Evolutionary conservation across 2,888 invertebrate genomes (phyloP).

Genomic region (Tuta absoluta): DNA sequence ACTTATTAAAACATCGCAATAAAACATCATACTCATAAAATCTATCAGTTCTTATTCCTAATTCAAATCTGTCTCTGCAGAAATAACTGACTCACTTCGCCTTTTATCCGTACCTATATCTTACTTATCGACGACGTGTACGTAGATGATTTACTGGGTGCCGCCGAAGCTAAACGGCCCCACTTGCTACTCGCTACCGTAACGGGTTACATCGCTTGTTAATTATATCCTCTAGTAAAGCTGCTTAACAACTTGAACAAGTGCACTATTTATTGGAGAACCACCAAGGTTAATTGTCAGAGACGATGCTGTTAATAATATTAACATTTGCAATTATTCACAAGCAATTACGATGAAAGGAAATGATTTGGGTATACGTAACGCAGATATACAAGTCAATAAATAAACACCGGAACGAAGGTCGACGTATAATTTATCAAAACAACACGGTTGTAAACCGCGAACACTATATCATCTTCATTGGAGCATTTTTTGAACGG

Average conservation of each 20-base stretch:
- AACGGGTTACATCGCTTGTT: slow-evolving; percentile 53
- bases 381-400: slow-evolving; percentile 37
- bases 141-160: slow-evolving; percentile 53
- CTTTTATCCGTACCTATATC: background rate
- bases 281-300: slow-evolving; percentile 69
- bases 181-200: slow-evolving; percentile 56
- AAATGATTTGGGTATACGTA: background rate
- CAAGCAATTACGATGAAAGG: background rate
- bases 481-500: slow-evolving; percentile 37
- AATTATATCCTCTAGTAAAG: slow-evolving; percentile 69
- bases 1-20: too few relatives aligned
- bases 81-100: background rate
- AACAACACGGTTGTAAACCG: slow-evolving; percentile 57
- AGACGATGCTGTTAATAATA: slow-evolving; percentile 32
- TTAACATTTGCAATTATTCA: slow-evolving; percentile 2
- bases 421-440: slow-evolving; percentile 65
- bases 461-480: slow-evolving; percentile 67
- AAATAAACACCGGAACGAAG: slow-evolving; percentile 55
- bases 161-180: slow-evolving; percentile 48
- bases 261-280: slow-evolving; percentile 67
- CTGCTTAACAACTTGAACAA: slow-evolving; percentile 60
- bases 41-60: background rate
- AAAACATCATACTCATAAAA: background rate
- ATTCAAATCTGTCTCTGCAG: background rate
- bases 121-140: background rate